phyloP scores from a whole-genome alignment of 2,797 vertebrate species.

The Halcyon chelicuti region DNA sequence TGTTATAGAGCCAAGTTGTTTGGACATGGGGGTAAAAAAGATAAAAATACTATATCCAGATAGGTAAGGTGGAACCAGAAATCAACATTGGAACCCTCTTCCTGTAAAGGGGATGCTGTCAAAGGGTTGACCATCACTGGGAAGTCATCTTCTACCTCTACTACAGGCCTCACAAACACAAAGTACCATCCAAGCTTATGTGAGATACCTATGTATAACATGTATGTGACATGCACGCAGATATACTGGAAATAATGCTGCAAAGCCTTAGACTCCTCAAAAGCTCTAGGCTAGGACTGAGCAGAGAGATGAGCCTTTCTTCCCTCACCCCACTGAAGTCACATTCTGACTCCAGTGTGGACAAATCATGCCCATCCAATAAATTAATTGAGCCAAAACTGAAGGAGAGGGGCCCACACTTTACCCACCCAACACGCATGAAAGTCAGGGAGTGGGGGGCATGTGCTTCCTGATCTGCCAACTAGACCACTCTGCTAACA shows the following conservation, averaged over 20 bases:
- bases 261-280: background rate
- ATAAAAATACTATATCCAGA: background rate
- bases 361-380: background rate
- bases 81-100: background rate
- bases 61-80: background rate
- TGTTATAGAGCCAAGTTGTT: background rate
- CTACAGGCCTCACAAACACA: background rate
- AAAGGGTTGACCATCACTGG: background rate
- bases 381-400: background rate
- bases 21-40: background rate
- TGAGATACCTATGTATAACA: background rate
- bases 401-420: background rate
- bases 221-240: background rate
- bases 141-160: background rate
- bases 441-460: background rate
- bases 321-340: background rate
- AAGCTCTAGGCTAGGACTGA: background rate
- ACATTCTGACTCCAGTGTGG: background rate
- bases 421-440: background rate
- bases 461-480: background rate
- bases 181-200: background rate
- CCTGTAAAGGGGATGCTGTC: background rate
- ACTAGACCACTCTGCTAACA: constrained; percentile 5
- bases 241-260: background rate
- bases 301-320: background rate